Conservation (phyloP, 2,113 vertebrate species). For the Paraplagusia blochii region DNA sequence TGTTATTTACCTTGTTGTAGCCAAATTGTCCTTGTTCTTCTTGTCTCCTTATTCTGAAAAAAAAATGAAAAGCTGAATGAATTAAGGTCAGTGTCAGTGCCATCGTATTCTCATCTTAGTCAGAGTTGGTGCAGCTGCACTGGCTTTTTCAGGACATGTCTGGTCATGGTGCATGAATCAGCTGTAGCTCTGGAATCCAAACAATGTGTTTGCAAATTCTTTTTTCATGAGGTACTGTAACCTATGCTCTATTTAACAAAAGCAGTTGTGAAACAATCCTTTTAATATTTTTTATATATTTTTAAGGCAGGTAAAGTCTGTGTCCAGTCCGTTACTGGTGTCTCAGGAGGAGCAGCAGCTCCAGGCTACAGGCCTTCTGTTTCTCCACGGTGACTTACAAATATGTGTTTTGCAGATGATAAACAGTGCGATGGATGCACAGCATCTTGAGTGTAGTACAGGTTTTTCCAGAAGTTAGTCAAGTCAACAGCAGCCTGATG, state of each 20-base stretch:
- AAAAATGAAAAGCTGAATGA: too few relatives aligned
- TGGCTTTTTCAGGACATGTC: slow-evolving; percentile 31
- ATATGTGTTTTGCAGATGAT: neutral
- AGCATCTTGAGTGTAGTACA: neutral
- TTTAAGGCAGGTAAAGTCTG: too few relatives aligned
- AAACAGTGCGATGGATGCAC: neutral
- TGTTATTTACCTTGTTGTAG: slow-evolving; percentile 72
- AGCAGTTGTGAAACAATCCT: too few relatives aligned
- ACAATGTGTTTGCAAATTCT: slow-evolving; percentile 22
- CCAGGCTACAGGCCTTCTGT: neutral
- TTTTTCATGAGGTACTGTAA: slow-evolving; percentile 6
- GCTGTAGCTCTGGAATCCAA: slow-evolving; percentile 47
- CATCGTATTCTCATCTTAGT: too few relatives aligned
- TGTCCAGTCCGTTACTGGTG: too few relatives aligned
- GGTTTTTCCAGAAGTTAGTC: slow-evolving; percentile 22
- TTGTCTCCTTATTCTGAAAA: slow-evolving; percentile 69
- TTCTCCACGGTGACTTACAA: neutral
- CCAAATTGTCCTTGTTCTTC: slow-evolving; percentile 69
- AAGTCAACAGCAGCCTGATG: neutral
- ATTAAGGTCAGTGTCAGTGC: too few relatives aligned
- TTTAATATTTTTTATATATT: too few relatives aligned
- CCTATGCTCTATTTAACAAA: too few relatives aligned
- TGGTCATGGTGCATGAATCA: slow-evolving; percentile 39
- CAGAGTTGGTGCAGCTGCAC: neutral
- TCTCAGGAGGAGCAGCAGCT: neutral